These are phyloP conservation scores for Halcyon badia DNA, from an alignment of 2,797 vertebrate species.

Conservation along the genomic window DNA sequence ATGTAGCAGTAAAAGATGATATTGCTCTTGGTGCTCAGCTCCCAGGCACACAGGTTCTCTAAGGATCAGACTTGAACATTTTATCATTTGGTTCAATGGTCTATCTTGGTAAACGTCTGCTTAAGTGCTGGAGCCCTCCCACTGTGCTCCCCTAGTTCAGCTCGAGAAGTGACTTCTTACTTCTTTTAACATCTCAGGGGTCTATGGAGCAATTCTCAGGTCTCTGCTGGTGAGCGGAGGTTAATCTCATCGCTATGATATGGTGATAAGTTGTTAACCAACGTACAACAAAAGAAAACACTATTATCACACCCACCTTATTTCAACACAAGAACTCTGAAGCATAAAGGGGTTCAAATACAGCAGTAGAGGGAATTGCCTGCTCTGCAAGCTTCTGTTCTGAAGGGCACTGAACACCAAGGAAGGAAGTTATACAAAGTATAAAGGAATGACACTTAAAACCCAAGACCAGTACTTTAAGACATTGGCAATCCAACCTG, in stretches of 20 bases:
- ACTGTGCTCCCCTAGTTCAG: neutral
- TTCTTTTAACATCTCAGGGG: neutral
- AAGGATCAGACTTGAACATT: neutral
- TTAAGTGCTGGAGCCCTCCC: neutral
- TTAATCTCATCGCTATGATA: constrained; percentile 8
- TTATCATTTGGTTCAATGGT: neutral
- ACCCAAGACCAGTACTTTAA: neutral
- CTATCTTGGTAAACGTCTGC: neutral
- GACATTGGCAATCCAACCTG: neutral
- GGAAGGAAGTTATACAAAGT: neutral
- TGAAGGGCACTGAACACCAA: neutral
- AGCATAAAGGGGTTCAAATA: constrained; percentile 17
- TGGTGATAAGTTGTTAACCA: neutral
- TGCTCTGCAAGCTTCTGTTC: neutral
- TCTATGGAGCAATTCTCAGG: neutral
- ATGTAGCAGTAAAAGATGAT: neutral
- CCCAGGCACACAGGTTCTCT: neutral
- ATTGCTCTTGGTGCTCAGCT: neutral
- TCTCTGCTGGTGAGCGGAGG: neutral
- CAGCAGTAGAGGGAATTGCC: neutral
- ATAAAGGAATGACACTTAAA: neutral
- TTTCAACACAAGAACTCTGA: neutral
- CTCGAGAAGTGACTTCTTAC: neutral
- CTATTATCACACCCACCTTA: neutral
- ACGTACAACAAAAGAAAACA: neutral